Conservation (phyloP, 2,113 vertebrate genomes). For the Grallaria varia region DNA sequence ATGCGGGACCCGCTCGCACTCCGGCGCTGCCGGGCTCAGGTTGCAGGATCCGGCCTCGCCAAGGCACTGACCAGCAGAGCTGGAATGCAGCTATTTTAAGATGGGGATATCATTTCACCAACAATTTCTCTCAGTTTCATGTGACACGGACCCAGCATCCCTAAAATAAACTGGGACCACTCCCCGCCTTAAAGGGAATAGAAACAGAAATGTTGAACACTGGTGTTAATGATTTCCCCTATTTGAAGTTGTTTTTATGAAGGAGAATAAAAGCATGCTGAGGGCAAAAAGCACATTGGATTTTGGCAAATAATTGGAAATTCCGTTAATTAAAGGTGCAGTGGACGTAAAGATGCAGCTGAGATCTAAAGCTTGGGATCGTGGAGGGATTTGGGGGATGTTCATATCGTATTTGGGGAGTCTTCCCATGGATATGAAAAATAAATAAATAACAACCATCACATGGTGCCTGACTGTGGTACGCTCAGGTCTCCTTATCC, state of each 20-base stretch:
- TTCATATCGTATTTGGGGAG: neutral
- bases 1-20: neutral
- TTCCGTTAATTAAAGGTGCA: neutral
- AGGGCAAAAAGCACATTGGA: neutral
- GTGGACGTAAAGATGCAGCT: neutral
- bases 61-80: accelerated
- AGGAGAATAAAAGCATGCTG: neutral
- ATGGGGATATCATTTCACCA: neutral
- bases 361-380: neutral
- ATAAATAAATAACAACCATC: neutral
- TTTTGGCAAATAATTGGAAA: neutral
- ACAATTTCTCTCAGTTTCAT: neutral
- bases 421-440: neutral
- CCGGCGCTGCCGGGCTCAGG: neutral
- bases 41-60: neutral
- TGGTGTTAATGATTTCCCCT: neutral
- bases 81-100: neutral
- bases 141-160: neutral
- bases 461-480: neutral
- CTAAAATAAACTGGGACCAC: neutral
- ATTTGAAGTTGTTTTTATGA: neutral
- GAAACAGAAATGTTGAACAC: neutral
- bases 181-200: neutral
- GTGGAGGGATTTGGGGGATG: neutral
- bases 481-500: accelerated